phyloP scores from a whole-genome alignment of 1,140 invertebrate species.

The Sarcophaga bullata region DNA sequence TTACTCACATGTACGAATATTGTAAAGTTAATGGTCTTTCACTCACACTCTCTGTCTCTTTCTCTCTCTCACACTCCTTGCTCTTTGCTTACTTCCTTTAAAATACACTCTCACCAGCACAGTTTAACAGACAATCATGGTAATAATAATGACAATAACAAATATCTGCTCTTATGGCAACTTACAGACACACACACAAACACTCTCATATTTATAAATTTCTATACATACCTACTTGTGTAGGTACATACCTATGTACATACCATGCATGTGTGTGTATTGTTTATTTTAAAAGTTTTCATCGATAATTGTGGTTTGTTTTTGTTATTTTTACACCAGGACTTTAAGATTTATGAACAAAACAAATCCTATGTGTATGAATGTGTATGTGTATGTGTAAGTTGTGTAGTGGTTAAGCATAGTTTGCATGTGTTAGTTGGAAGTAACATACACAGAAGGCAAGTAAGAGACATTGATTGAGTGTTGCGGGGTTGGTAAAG shows the following conservation, averaged over 20 bases:
- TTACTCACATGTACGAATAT: not conserved
- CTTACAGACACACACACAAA: not conserved
- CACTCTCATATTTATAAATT: too few relatives aligned
- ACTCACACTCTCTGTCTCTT: not conserved
- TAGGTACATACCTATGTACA: not conserved
- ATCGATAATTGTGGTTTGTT: conserved; percentile 16
- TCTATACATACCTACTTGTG: too few relatives aligned
- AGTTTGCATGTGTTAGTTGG: too few relatives aligned
- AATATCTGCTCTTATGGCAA: not conserved
- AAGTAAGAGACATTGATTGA: conserved; percentile 4
- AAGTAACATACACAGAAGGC: too few relatives aligned
- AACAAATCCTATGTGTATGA: not conserved
- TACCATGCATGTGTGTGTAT: not conserved
- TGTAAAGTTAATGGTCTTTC: not conserved
- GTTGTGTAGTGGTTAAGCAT: too few relatives aligned
- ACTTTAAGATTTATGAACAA: conserved; percentile 7
- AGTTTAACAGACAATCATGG: too few relatives aligned
- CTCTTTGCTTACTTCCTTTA: too few relatives aligned
- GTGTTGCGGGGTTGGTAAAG: not conserved
- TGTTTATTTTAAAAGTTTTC: not conserved
- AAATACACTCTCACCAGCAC: too few relatives aligned
- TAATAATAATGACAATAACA: not conserved
- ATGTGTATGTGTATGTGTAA: not conserved
- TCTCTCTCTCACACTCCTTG: not conserved
- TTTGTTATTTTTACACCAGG: not conserved